Percentiles rank a stretch among this genome's conserved stretches.
Evolutionary conservation across 2,888 invertebrate species (phyloP).

Genomic region (Ecliptopera silaceata): DNA sequence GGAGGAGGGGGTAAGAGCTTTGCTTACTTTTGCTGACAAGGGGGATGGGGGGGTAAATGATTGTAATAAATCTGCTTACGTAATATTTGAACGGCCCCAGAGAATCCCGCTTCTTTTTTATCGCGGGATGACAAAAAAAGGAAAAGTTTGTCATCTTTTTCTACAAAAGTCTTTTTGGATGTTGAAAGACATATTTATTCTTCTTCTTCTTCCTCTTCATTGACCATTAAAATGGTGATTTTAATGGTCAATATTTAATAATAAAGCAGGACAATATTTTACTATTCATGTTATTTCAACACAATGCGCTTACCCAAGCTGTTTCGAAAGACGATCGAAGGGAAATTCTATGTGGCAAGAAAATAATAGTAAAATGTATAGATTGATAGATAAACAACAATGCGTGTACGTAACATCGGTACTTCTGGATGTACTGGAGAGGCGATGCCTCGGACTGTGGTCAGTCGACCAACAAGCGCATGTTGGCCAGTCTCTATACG

Average conservation of each 20-base stretch:
- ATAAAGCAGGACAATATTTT: background rate
- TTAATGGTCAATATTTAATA: background rate
- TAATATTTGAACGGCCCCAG: too few relatives aligned
- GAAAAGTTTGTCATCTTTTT: too few relatives aligned
- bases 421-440: slow-evolving; percentile 30
- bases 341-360: slow-evolving; percentile 37
- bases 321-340: slow-evolving; percentile 32
- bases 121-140: too few relatives aligned
- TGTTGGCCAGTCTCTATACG: slow-evolving; percentile 58
- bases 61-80: too few relatives aligned
- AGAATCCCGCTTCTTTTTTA: too few relatives aligned
- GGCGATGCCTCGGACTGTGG: slow-evolving; percentile 47
- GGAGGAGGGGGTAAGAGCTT: too few relatives aligned
- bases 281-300: background rate
- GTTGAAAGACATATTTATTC: too few relatives aligned
- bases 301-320: slow-evolving; percentile 12
- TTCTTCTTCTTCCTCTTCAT: too few relatives aligned
- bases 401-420: slow-evolving; percentile 68
- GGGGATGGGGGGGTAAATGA: too few relatives aligned
- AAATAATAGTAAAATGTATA: slow-evolving; percentile 51
- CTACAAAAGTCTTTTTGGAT: too few relatives aligned
- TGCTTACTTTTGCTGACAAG: too few relatives aligned
- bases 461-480: slow-evolving; percentile 63
- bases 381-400: slow-evolving; percentile 74
- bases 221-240: too few relatives aligned